Conservation (phyloP, 1,140 invertebrate genomes). For the Lethrus apterus region DNA sequence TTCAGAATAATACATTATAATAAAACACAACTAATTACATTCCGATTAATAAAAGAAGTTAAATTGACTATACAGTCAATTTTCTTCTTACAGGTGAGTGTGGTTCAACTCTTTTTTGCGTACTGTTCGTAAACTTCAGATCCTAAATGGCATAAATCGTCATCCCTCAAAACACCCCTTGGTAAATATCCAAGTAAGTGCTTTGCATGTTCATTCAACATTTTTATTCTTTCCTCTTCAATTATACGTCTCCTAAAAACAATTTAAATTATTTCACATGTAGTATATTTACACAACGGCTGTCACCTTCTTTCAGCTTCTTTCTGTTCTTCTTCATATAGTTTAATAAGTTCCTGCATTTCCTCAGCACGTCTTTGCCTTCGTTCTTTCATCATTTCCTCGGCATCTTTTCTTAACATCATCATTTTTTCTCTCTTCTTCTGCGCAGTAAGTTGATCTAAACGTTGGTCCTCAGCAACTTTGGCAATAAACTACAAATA, state of each 20-base stretch:
- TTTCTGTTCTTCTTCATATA: slow-evolving; percentile 31
- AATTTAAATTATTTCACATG: slow-evolving; percentile 16
- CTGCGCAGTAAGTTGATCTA: slow-evolving; percentile 37
- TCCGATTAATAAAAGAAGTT: not conserved
- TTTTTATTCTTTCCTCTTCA: slow-evolving; percentile 40
- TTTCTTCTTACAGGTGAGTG: not conserved
- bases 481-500: slow-evolving; percentile 32
- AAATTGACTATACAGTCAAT: not conserved
- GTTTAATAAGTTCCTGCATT: slow-evolving; percentile 28
- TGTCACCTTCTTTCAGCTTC: slow-evolving; percentile 32
- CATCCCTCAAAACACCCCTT: slow-evolving; percentile 35
- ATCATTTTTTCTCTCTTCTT: slow-evolving; percentile 35
- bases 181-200: slow-evolving; percentile 42
- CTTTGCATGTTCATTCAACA: slow-evolving; percentile 41
- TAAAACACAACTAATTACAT: slow-evolving; percentile 1
- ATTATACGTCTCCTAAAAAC: slow-evolving; percentile 36
- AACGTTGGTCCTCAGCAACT: slow-evolving; percentile 32
- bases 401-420: slow-evolving; percentile 31
- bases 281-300: not conserved
- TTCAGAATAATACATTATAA: no score
- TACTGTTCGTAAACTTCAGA: slow-evolving; percentile 21
- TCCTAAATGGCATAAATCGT: slow-evolving; percentile 39
- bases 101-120: not conserved
- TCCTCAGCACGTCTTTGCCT: slow-evolving; percentile 33
- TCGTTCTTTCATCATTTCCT: slow-evolving; percentile 34